Base-by-base conservation (phyloP, 2,888 invertebrate genomes). In the Spodoptera picta region DNA sequence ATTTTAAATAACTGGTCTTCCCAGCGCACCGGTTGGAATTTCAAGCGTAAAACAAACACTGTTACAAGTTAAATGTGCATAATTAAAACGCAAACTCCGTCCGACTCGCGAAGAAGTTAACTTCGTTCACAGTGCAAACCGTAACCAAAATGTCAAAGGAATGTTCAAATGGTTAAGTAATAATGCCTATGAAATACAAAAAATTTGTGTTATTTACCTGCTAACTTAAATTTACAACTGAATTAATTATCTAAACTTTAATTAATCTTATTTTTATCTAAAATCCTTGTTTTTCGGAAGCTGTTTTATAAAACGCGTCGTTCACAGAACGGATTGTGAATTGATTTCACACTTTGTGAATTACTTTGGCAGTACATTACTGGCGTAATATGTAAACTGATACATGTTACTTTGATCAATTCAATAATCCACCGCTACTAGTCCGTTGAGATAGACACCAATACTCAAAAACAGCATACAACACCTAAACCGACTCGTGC, bases 221-320 rank as follows among this genome's bases (percentile, higher is more conserved):
- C 94, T 93, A 94, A 93, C 93, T 94, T 94, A 94, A 93, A 93
- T 91, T 93, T 91, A 94, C 87, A 93, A 92, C 92, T 93, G 94
- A 93, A 94, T 92, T 90, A 90, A 83, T 88, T 89, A 94, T 90
- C 93, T 93, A 92, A 92, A 90, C 85, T 85, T 83, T 88, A 91
- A 90, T 91, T 90, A 92, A 90, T 84, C 92, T 92, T 92, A 92
- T 58, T 71, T 89, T 89, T 87, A 90, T 85, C 87, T 91, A 92
- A 85, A 91, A 92, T 92, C 89, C 90, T 88, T 90, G 91, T 93
- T 89, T 90, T 85, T 90, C 90, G 85, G 89, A 92, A 92, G 92
- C 92, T 89, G 93, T 91, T 92, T 84, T 88, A 86, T 79, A 86
- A 87, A 87, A 86, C 88, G 92, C 93, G 85, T 92, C 94, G 93